Evolutionary conservation across 2,113 vertebrate species (phyloP).

Genomic region (Rynchops niger): DNA sequence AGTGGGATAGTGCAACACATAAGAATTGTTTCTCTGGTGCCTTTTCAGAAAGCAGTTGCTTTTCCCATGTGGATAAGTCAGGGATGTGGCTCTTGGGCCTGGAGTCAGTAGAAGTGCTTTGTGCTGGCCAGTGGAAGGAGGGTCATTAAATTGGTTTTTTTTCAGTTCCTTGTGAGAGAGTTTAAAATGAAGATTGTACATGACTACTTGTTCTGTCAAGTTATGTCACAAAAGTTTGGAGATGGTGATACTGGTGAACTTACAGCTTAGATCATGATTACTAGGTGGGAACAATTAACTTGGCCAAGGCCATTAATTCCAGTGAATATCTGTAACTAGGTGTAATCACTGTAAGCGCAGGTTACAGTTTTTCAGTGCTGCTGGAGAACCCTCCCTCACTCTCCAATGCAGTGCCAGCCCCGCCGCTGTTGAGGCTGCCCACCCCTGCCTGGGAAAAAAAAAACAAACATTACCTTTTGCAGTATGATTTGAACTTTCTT

Average conservation of each 20-base stretch:
- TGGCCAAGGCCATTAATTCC: neutral
- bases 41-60: neutral
- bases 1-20: neutral
- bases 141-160: neutral
- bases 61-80: neutral
- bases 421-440: neutral
- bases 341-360: accelerated
- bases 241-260: neutral
- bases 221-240: neutral
- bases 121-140: neutral
- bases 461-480: neutral
- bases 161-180: neutral
- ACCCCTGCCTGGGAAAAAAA: neutral
- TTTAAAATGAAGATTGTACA: neutral
- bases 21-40: neutral
- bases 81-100: neutral
- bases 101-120: neutral
- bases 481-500: neutral
- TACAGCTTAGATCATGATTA: neutral
- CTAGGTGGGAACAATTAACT: neutral
- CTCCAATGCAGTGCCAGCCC: neutral
- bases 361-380: neutral
- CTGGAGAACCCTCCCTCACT: neutral
- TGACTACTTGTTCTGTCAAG: neutral
- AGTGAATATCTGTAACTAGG: neutral